Percentiles rank a stretch among this genome's conserved stretches.
Evolutionary conservation across 2,113 vertebrate genomes (phyloP).

Genomic region (Petrocephalus zakoni): DNA sequence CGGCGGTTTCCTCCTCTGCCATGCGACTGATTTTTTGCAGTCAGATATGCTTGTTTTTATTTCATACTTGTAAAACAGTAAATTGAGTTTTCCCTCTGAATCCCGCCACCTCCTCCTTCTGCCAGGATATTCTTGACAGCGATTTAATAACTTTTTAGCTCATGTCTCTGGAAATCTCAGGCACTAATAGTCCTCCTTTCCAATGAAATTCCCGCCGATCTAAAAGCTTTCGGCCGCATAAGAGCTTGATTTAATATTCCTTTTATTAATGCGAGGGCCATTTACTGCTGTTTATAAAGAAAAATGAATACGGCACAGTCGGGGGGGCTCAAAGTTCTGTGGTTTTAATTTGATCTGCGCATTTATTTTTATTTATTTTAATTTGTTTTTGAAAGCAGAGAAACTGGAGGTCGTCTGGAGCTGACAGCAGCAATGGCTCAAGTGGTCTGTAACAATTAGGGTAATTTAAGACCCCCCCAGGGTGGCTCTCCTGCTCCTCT

Average conservation of each 20-base stretch:
- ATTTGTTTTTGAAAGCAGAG: slow-evolving; percentile 32
- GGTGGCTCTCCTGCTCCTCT: not conserved
- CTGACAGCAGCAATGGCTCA: slow-evolving; percentile 30
- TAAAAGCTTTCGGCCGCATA: slow-evolving; percentile 39
- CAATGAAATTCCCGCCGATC: slow-evolving; percentile 28
- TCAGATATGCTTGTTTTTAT: not conserved
- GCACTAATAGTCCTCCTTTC: slow-evolving; percentile 40
- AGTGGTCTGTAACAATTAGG: slow-evolving; percentile 33
- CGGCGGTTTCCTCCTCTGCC: not conserved
- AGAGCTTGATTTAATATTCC: slow-evolving; percentile 49
- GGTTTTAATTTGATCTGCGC: slow-evolving; percentile 33
- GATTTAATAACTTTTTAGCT: slow-evolving; percentile 28
- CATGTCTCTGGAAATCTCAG: slow-evolving; percentile 24
- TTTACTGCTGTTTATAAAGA: slow-evolving; percentile 36
- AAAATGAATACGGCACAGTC: slow-evolving; percentile 35
- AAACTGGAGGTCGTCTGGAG: slow-evolving; percentile 30
- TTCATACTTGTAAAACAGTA: slow-evolving; percentile 1
- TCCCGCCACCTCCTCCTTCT: not conserved
- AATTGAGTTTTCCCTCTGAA: not conserved
- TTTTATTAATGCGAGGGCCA: slow-evolving; percentile 48
- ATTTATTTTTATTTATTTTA: slow-evolving; percentile 43
- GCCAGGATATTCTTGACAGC: slow-evolving; percentile 23
- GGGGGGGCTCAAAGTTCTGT: slow-evolving; percentile 28
- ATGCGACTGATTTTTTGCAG: not conserved
- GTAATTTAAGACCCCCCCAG: slow-evolving; percentile 22